Conservation (phyloP, 1,140 invertebrate species). For the Drosophila tsacasi region DNA sequence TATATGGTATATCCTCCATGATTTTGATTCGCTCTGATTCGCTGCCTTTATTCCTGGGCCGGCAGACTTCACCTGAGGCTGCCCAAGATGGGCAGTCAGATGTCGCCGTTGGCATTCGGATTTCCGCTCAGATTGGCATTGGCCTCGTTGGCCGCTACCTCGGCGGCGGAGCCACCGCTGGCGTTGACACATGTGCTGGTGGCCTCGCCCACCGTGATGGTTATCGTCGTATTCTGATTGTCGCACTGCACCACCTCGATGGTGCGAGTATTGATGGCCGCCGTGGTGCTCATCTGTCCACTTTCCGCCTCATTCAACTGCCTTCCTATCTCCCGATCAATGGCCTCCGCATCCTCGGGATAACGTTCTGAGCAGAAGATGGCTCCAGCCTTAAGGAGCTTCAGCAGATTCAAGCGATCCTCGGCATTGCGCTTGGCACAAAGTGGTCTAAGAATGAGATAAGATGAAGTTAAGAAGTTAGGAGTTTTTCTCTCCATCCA, state of each 20-base stretch:
- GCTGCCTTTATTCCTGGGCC: conserved; percentile 33
- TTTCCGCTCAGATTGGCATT: conserved; percentile 60
- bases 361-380: conserved; percentile 84
- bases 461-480: not conserved
- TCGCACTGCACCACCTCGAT: conserved; percentile 81
- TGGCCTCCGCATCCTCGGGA: conserved; percentile 82
- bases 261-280: conserved; percentile 68
- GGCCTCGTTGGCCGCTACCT: conserved; percentile 61
- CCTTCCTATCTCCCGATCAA: conserved; percentile 77
- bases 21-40: conserved; percentile 41
- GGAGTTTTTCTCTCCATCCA: not conserved
- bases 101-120: conserved; percentile 62
- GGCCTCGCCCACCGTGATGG: conserved; percentile 71
- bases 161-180: conserved; percentile 16
- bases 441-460: conserved; percentile 86
- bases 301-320: conserved; percentile 74
- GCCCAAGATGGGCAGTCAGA: conserved; percentile 83
- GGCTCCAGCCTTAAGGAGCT: conserved; percentile 84
- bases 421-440: conserved; percentile 93
- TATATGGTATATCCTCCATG: conserved; percentile 26
- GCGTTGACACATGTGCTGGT: conserved; percentile 36
- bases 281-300: conserved; percentile 56
- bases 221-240: conserved; percentile 79
- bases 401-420: conserved; percentile 92
- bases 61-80: conserved; percentile 71